A percentile compares a stretch with the other conserved stretches of the same genome.
Conservation (phyloP, 2,797 vertebrate genomes). For the Phaenicophaeus curvirostris region DNA sequence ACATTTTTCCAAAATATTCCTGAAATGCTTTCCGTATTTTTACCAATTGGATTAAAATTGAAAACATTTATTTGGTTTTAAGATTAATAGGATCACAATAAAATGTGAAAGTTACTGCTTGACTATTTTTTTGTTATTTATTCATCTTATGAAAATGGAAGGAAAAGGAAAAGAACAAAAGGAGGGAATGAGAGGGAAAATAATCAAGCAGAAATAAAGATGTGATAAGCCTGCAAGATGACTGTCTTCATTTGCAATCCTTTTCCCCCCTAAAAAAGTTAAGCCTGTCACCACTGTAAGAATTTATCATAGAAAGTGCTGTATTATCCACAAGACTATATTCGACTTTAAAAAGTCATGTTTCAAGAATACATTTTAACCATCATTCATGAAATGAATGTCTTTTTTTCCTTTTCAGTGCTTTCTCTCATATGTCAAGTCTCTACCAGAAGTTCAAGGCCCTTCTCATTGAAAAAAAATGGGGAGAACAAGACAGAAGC, state of each 20-base stretch:
- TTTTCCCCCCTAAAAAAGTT: not conserved
- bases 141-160: not conserved
- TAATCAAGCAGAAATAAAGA: not conserved
- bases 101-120: not conserved
- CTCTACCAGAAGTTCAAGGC: slow-evolving; percentile 35
- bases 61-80: not conserved
- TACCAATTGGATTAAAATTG: not conserved
- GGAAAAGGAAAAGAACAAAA: not conserved
- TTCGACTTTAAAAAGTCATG: not conserved
- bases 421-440: slow-evolving; percentile 3
- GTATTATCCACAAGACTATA: not conserved
- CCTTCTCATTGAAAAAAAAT: not conserved
- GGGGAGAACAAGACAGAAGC: not conserved
- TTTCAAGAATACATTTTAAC: slow-evolving; percentile 19
- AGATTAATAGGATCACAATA: not conserved
- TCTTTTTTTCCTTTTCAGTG: not conserved
- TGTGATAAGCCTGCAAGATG: not conserved
- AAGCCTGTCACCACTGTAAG: not conserved
- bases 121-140: not conserved
- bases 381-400: not conserved
- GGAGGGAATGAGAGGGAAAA: not conserved
- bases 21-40: not conserved
- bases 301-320: slow-evolving; percentile 34
- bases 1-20: not conserved
- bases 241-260: not conserved